These are phyloP conservation scores for Pangasius macronema DNA, from an alignment of 2,797 vertebrate species.

Conservation along the genomic window DNA sequence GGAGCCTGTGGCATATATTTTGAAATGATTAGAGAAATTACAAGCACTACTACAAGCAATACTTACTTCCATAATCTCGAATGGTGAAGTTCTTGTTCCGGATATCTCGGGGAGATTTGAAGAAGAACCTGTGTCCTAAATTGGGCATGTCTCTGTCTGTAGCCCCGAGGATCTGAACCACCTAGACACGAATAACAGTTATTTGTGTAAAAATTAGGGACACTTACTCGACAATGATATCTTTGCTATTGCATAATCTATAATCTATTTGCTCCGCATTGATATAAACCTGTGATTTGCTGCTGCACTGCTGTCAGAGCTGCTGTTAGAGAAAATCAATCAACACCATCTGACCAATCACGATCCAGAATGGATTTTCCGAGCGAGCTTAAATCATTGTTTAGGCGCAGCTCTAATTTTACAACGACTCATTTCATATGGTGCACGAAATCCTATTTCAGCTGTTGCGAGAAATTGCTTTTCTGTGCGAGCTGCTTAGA, in stretches of 20 bases:
- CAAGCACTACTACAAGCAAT: not conserved
- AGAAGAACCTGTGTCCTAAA: conserved; percentile 87
- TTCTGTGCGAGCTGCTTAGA: not conserved
- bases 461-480: not conserved
- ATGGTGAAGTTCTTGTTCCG: conserved; percentile 91
- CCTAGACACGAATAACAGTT: conserved; percentile 74
- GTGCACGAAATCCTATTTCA: not conserved
- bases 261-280: no score
- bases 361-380: not conserved
- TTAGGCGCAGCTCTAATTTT: not conserved
- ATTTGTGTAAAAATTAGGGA: no score
- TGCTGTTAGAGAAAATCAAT: not conserved
- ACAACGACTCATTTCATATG: not conserved
- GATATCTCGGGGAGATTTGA: conserved; percentile 82
- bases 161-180: conserved; percentile 87
- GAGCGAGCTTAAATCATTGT: not conserved
- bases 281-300: not conserved
- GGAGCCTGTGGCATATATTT: not conserved
- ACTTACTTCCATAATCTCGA: conserved; percentile 92
- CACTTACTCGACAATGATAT: no score
- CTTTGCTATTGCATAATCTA: no score
- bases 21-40: not conserved
- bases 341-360: not conserved
- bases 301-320: not conserved
- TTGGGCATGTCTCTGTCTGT: conserved; percentile 84